Conservation (phyloP, 2,113 vertebrate genomes). For the Hemiprocne comata region DNA sequence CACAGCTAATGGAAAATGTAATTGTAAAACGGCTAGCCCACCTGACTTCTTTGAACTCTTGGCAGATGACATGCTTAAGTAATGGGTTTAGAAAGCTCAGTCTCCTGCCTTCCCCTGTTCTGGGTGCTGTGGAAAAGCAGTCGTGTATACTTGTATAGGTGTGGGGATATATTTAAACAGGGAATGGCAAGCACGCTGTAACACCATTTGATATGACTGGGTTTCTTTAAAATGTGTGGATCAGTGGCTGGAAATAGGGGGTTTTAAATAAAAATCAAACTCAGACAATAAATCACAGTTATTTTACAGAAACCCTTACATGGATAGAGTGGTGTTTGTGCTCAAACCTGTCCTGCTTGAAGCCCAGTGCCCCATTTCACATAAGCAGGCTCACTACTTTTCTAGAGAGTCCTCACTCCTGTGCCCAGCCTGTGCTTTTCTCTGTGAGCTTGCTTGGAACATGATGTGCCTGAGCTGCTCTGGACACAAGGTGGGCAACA, state of each 20-base stretch:
- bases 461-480: fast-evolving
- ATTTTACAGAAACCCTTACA: neutral
- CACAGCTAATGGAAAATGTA: neutral
- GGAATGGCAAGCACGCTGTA: neutral
- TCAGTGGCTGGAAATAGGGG: fast-evolving
- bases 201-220: neutral
- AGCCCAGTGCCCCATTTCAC: neutral
- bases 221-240: neutral
- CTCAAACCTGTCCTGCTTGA: neutral
- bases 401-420: neutral
- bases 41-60: neutral
- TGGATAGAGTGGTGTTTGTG: neutral
- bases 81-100: neutral
- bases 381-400: neutral
- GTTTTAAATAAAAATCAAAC: neutral
- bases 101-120: neutral
- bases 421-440: neutral
- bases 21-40: neutral
- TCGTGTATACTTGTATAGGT: fast-evolving
- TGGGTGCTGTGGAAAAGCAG: fast-evolving
- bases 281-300: neutral
- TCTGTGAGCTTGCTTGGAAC: neutral
- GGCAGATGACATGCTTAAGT: fast-evolving
- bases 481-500: fast-evolving
- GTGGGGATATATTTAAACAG: neutral